Conservation (phyloP, 2,797 vertebrate species). For the Columba guinea region DNA sequence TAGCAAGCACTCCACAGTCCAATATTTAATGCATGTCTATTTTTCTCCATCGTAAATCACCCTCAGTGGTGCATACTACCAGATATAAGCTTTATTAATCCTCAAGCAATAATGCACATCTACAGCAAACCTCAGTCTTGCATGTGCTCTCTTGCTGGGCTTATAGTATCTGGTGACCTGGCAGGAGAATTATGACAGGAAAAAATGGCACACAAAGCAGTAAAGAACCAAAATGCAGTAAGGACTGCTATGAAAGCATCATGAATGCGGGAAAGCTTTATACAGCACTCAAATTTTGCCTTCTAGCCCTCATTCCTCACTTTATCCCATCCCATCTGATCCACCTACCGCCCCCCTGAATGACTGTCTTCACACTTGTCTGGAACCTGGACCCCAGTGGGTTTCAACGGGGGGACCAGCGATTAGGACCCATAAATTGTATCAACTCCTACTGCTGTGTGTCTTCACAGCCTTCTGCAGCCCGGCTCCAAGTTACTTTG, state of each 20-base stretch:
- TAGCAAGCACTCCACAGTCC: neutral
- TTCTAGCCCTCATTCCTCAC: neutral
- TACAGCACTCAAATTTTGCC: neutral
- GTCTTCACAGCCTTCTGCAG: neutral
- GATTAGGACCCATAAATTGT: neutral
- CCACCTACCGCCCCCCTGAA: neutral
- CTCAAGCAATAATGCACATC: neutral
- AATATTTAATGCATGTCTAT: neutral
- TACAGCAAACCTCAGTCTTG: neutral
- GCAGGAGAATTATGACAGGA: neutral
- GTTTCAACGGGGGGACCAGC: neutral
- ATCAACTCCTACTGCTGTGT: neutral
- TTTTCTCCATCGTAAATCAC: neutral
- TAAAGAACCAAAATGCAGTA: neutral
- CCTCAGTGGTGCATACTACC: neutral
- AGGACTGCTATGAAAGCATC: neutral
- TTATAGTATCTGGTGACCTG: neutral
- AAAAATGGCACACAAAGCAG: neutral
- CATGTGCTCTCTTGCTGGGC: neutral
- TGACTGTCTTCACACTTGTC: neutral
- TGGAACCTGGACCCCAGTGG: neutral
- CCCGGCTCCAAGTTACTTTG: neutral
- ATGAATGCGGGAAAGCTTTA: neutral
- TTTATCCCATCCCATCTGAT: rapidly evolving
- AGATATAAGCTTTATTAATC: neutral